phyloP scores from a whole-genome alignment of 2,888 invertebrate genomes.

The Calameuta pallipes region DNA sequence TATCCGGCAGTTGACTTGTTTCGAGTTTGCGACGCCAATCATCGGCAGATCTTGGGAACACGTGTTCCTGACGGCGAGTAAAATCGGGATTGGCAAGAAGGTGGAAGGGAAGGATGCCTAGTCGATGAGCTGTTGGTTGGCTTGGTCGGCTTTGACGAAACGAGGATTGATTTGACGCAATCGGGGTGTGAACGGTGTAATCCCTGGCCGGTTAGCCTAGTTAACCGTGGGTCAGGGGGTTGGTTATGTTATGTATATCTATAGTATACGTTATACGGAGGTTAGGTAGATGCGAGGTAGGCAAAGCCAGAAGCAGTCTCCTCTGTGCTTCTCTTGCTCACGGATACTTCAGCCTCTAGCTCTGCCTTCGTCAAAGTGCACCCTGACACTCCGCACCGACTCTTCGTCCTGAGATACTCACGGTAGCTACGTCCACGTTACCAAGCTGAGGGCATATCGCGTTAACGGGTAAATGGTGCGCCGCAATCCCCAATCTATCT shows the following conservation, averaged over 20 bases:
- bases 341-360: background rate
- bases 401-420: background rate
- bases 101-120: background rate
- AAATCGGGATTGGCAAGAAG: background rate
- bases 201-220: slow-evolving; percentile 25
- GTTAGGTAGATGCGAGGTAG: background rate
- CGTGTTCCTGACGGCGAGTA: background rate
- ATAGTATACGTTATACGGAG: background rate
- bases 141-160: background rate
- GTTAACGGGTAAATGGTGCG: slow-evolving; percentile 36
- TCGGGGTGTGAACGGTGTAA: slow-evolving; percentile 31
- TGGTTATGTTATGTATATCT: background rate
- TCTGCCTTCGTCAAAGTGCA: background rate
- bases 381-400: background rate
- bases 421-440: background rate
- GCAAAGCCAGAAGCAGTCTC: background rate
- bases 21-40: background rate
- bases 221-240: slow-evolving; percentile 16
- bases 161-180: slow-evolving; percentile 20
- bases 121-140: background rate
- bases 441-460: slow-evolving; percentile 27
- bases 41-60: background rate
- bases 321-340: background rate
- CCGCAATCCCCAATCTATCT: slow-evolving; percentile 34
- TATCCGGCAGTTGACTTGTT: background rate